A percentile compares a stretch with the other conserved stretches of the same genome.
Evolutionary conservation across 2,113 vertebrate species (phyloP).

Genomic region (Barnardius zonarius): DNA sequence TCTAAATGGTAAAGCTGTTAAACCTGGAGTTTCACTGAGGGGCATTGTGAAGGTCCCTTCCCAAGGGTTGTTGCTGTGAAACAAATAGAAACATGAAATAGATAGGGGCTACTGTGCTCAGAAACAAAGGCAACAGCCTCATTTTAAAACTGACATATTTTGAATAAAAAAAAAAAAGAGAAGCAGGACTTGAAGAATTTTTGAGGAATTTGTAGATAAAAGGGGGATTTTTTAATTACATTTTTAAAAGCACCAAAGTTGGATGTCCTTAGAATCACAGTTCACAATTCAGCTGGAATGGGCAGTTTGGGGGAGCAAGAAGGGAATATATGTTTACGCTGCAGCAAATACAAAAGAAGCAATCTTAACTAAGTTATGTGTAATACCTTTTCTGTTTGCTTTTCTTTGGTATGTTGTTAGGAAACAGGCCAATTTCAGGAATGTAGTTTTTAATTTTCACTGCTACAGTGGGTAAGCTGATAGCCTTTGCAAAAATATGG

Average conservation of each 20-base stretch:
- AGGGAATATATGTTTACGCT: background rate
- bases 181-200: background rate
- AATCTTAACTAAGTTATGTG: background rate
- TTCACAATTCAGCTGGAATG: background rate
- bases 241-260: background rate
- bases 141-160: background rate
- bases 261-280: background rate
- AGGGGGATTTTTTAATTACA: background rate
- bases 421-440: background rate
- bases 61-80: background rate
- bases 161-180: background rate
- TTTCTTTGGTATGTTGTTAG: background rate
- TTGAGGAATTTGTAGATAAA: background rate
- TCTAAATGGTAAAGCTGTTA: background rate
- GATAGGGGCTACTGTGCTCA: background rate
- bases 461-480: background rate
- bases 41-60: background rate
- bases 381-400: background rate
- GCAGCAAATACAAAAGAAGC: background rate
- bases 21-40: background rate
- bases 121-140: background rate
- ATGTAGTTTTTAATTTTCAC: background rate
- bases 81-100: background rate
- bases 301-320: background rate
- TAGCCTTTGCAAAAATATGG: background rate